Evolutionary conservation across 1,140 invertebrate genomes (phyloP).

Genomic region (Leptinotarsa undecemlineata): DNA sequence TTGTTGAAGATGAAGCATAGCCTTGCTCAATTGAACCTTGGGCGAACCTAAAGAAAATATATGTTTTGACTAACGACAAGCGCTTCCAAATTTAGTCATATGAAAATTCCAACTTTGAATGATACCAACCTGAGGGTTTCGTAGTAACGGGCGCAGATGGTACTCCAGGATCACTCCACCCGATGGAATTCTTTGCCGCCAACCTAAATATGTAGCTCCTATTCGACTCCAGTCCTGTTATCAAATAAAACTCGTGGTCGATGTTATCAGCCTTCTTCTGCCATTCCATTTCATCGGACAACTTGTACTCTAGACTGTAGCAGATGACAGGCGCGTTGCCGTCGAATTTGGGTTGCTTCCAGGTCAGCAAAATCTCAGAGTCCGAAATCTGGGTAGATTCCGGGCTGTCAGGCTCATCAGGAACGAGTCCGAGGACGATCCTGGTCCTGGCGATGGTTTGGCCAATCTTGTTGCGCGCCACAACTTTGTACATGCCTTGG

Average conservation of each 20-base stretch:
- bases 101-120: no score
- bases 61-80: no score
- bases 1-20: conserved; percentile 82
- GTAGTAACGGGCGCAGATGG: conserved; percentile 73
- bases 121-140: conserved; percentile 59
- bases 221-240: conserved; percentile 75
- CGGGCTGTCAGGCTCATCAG: conserved; percentile 85
- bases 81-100: no score
- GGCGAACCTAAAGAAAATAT: conserved; percentile 53
- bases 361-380: conserved; percentile 82
- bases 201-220: conserved; percentile 88
- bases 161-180: conserved; percentile 85
- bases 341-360: conserved; percentile 73
- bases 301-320: conserved; percentile 83
- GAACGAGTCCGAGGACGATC: conserved; percentile 72
- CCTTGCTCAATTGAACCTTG: conserved; percentile 74
- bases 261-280: conserved; percentile 84
- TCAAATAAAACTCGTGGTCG: conserved; percentile 89
- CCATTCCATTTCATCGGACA: conserved; percentile 81
- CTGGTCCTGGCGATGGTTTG: conserved; percentile 76
- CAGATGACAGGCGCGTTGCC: conserved; percentile 82
- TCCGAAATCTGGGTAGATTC: conserved; percentile 81
- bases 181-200: conserved; percentile 87
- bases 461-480: conserved; percentile 84
- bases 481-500: conserved; percentile 92